These are phyloP conservation scores for Plestiodon gilberti DNA, from an alignment of 2,113 vertebrate species.

Conservation along the genomic window DNA sequence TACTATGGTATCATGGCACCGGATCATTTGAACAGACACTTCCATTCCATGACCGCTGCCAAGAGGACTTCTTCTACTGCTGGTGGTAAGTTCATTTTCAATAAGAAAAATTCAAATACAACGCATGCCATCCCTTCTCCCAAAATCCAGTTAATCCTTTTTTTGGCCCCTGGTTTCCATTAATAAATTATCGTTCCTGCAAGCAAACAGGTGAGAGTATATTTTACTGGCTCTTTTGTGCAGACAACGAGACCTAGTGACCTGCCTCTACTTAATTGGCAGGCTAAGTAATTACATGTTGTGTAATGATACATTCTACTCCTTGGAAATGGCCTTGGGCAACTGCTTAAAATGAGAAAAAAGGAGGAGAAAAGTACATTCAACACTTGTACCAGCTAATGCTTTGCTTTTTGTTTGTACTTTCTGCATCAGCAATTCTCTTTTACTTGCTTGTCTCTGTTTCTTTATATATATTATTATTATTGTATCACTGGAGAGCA, in stretches of 20 bases:
- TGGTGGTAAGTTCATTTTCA: neutral
- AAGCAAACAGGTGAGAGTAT: conserved; percentile 42
- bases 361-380: neutral
- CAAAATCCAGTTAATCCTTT: neutral
- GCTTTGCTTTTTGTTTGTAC: conserved; percentile 1
- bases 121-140: accelerated
- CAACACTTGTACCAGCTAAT: neutral
- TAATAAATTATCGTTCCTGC: conserved; percentile 52
- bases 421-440: neutral
- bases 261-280: conserved; percentile 45
- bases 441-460: conserved; percentile 1
- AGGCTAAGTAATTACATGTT: conserved; percentile 64
- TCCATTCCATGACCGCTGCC: neutral
- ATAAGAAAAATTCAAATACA: conserved; percentile 8
- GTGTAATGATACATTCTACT: conserved; percentile 61
- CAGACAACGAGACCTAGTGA: conserved; percentile 42
- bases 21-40: neutral
- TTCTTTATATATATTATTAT: neutral
- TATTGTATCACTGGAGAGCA: conserved; percentile 16
- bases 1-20: neutral
- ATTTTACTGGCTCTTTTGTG: conserved; percentile 63
- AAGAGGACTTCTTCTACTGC: neutral
- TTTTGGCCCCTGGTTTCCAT: conserved; percentile 41
- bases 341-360: conserved; percentile 32
- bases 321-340: conserved; percentile 50